Evolutionary conservation across 2,113 vertebrate genomes (phyloP), one percentile per base, ranked within the genome.

Genomic region (Chaetops frenatus): DNA sequence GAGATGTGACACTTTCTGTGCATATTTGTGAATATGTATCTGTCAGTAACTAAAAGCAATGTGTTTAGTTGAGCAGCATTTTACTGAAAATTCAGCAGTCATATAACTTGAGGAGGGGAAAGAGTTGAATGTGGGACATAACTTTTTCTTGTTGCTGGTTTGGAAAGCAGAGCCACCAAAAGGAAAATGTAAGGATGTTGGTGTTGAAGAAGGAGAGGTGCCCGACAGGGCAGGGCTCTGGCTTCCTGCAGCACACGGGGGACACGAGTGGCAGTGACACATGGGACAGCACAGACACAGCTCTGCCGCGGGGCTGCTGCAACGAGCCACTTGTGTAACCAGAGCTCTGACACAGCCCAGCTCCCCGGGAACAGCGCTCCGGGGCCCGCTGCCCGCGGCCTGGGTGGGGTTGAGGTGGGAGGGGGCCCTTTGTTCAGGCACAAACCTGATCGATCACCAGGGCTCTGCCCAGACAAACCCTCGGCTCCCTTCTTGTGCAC

Each of bases 401-500:
- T 2, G 82, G 71, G 28, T 31, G 84, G 57, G 36, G 69, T 4
- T 12, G 31, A 4, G 45, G 19, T 20, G 5, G 54, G 77, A 45
- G 58, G 42, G 33, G 51, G 40, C 45, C 33, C 79, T 94, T 94
- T 94, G 86, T 93, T 66, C 58, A 12, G 23, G 54, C 60, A 62
- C 78, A 66, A 12, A 65, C 23, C 23, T 4, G 12, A 7, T 8
- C 9, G 12, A 7, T 8, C 9, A 1, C 31, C 21, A 3, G 42
- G 23, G 80, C 82, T 83, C 79, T 10, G 51, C 50, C 22, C 3
- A 25, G 38, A 40, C 56, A 61, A 53, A 58, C 45, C 40, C 53
- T 28, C 15, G 0, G 1, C n/a, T 40, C 56, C 24, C 11, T 42
- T 56, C 66, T 9, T 50, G 35, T 2, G 1, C 7, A 0, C 13